Conservation (phyloP, 2,113 vertebrate species). For the Silurus glanis region DNA sequence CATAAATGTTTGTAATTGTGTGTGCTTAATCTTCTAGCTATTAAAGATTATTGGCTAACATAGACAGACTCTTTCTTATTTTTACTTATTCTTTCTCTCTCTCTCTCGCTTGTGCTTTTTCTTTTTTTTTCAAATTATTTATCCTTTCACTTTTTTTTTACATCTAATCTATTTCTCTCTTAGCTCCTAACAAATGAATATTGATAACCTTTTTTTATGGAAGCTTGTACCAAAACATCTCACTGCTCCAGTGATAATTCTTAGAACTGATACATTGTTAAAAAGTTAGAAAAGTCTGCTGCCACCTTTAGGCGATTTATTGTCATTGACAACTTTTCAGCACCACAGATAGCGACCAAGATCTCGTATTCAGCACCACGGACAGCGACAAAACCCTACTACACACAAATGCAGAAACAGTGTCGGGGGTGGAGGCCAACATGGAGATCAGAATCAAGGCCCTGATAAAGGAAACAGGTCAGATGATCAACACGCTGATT, state of each 20-base stretch:
- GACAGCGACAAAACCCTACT: slow-evolving; percentile 1
- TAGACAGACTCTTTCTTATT: neutral
- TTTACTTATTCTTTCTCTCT: neutral
- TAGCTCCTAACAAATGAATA: neutral
- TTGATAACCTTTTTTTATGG: neutral
- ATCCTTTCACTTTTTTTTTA: neutral
- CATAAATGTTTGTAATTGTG: neutral
- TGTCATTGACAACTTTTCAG: neutral
- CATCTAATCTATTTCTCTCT: neutral
- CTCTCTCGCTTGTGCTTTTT: neutral
- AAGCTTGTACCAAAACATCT: neutral
- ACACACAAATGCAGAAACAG: neutral
- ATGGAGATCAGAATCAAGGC: neutral
- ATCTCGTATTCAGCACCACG: neutral
- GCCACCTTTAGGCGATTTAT: neutral
- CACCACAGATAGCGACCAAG: neutral
- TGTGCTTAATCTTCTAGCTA: neutral
- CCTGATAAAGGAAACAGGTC: neutral
- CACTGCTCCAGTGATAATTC: neutral
- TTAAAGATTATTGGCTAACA: neutral
- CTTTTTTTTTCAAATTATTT: neutral
- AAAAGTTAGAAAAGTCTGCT: neutral
- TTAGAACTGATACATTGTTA: neutral
- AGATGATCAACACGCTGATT: neutral
- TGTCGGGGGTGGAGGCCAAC: neutral